Evolutionary conservation across 1,140 invertebrate genomes (phyloP), one percentile per base, ranked within the genome.

Genomic region (Elysia chlorotica): DNA sequence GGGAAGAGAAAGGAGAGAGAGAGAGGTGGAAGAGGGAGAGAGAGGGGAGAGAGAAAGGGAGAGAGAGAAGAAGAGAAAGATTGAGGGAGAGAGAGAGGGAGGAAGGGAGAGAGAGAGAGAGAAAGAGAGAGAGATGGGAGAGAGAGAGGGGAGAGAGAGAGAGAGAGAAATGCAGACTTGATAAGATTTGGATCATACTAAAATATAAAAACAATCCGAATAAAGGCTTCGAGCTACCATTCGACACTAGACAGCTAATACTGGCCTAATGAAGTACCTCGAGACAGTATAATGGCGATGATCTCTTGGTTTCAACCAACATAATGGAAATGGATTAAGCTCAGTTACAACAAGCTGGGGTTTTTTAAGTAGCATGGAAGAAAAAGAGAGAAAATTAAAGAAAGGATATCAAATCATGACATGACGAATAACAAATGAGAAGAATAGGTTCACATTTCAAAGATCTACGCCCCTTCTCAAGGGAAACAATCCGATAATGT

Each of bases 121-220:
- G 37, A 38, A 21, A 66, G 37, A 74, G 63, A 56, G 65, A 74
- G 59, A 48, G 53, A 35, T 68, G 53, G 35, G 41, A 59, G 56
- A 10, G 17, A 28, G 56, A 10, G 56, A 59, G 56, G 56, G 25
- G 17, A 59, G 56, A 48, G 41, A n/a, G 41, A 48, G 41, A 48
- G 41, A 48, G 41, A 48, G 41, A 48, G 41, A 48, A n/a, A 48
- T 48, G n/a, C 10, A 48, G 41, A 48, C n/a, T 10, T 10, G 41
- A 48, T 10, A 48, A n/a, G n/a, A n/a, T 14, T 14, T 10, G n/a
- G 41, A 48, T 10, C 10, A n/a, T n/a, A 14, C 41, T 14, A n/a
- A 48, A 48, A 48, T 48, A 48, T 48, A 48, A 14, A 48, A 48
- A 48, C 41, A n/a, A 14, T 48, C n/a, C n/a, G n/a, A n/a, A n/a